Evolutionary conservation across 2,888 invertebrate species (phyloP).

Genomic region (Acleris emargana): DNA sequence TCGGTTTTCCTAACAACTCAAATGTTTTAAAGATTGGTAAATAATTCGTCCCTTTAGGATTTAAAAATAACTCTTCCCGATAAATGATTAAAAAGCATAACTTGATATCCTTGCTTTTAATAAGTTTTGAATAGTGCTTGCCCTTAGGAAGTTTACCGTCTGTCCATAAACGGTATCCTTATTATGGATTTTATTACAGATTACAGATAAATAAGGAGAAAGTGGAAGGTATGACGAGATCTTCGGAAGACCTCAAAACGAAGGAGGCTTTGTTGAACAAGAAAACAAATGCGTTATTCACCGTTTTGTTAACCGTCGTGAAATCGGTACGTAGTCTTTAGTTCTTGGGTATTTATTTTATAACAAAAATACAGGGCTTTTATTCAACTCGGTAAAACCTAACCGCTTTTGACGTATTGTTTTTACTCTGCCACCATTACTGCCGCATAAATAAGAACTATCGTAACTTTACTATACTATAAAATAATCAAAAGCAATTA

Average conservation of each 20-base stretch:
- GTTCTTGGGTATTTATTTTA: not conserved
- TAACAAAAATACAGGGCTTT: not conserved
- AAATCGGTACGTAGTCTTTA: constrained; percentile 18
- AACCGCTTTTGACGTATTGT: too few species aligned
- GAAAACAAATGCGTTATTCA: constrained; percentile 33
- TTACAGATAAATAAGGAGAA: constrained; percentile 48
- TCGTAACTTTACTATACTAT: too few species aligned
- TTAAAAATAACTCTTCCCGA: not conserved
- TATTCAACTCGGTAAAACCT: too few species aligned
- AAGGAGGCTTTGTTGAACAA: constrained; percentile 41
- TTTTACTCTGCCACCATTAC: too few species aligned
- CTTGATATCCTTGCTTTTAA: not conserved
- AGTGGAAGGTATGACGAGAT: constrained; percentile 41
- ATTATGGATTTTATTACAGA: constrained; percentile 41
- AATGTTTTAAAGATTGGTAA: not conserved
- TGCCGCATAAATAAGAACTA: too few species aligned
- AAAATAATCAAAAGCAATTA: too few species aligned
- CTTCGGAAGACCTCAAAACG: constrained; percentile 41
- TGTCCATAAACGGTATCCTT: not conserved
- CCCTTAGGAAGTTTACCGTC: not conserved
- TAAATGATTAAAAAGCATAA: not conserved
- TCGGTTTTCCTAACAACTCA: not conserved
- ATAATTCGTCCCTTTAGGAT: not conserved
- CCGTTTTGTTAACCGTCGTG: constrained; percentile 12
- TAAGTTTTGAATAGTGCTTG: constrained; percentile 12